Conservation (phyloP, 2,888 invertebrate genomes). For the Drosophila tanythrix region DNA sequence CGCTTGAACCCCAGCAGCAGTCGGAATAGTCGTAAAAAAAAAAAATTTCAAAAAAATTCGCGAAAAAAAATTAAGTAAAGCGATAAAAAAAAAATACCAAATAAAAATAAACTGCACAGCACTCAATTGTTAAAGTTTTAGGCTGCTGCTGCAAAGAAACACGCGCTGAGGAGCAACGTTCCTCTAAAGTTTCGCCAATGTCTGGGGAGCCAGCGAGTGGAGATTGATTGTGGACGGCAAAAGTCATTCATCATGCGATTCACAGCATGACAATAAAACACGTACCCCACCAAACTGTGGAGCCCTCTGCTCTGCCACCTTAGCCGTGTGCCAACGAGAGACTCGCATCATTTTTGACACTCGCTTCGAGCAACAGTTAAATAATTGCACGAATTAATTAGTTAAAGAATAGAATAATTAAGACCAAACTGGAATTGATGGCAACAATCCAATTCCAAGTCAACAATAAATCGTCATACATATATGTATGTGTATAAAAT, state of each 20-base stretch:
- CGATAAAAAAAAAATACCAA: constrained; percentile 39
- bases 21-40: constrained; percentile 65
- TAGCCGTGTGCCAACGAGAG: background rate
- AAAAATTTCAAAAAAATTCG: constrained; percentile 47
- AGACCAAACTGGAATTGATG: constrained; percentile 3
- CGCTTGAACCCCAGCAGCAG: constrained; percentile 58
- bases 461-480: background rate
- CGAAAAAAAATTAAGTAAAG: constrained; percentile 40
- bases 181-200: constrained; percentile 29
- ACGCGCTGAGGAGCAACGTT: constrained; percentile 8
- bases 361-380: constrained; percentile 6
- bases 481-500: background rate
- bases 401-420: background rate
- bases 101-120: constrained; percentile 42
- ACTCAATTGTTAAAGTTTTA: constrained; percentile 50
- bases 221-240: constrained; percentile 69
- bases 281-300: constrained; percentile 11
- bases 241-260: constrained; percentile 68
- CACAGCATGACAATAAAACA: constrained; percentile 45
- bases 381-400: constrained; percentile 6
- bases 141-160: constrained; percentile 50
- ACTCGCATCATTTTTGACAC: constrained; percentile 13
- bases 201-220: constrained; percentile 21
- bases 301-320: background rate
- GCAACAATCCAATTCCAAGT: constrained; percentile 1